Base-by-base conservation (phyloP, 2,797 vertebrate species). In the Hyperoplus lanceolatus region DNA sequence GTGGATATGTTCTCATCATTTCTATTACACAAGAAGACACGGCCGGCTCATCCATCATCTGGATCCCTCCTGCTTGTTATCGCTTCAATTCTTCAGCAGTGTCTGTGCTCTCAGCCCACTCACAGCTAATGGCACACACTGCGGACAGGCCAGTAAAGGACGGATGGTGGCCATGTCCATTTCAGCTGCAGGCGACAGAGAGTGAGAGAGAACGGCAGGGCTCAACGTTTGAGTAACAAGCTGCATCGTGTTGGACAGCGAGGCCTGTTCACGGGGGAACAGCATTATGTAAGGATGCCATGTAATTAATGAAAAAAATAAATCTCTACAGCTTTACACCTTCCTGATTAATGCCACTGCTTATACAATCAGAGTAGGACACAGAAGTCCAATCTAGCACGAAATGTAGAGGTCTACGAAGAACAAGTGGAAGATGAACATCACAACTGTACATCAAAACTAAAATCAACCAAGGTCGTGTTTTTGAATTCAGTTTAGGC, bases 261-360 rank as follows among this genome's bases (percentile, higher is more conserved):
- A 48, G 54, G 49, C 55, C 62, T 18, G 57, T 55, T 68, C 73
- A 59, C 69, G 5, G 64, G 65, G 15, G 58, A 72, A 38, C 3
- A 0, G 29, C 36, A 1, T 41, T 39, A 48, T 43, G 59, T 1
- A 59, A 72, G 51, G 46, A 49, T 4, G 13, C 42, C 5, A 0
- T 46, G 64, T 79, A 72, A 72, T 77, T 72, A 77, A 70, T 36
- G 58, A 71, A 67, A 29, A 71, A 67, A 29, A n/a, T n/a, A 0
- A 65, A 63, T n/a, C 69, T 74, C n/a, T 1, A 4, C 76, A 50
- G 60, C 75, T 70, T 57, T 49, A 68, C n/a, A 57, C 9, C n/a
- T 13, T 66, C 62, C 42, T 67, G 42, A 55, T 48, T 60, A 38
- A 51, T 11, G 63, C 51, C 10, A 11, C 56, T 50, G 55, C 54